These are phyloP conservation scores for Liopterus haemorrhoidalis DNA, from an alignment of 2,888 invertebrate species.

Conservation along the genomic window DNA sequence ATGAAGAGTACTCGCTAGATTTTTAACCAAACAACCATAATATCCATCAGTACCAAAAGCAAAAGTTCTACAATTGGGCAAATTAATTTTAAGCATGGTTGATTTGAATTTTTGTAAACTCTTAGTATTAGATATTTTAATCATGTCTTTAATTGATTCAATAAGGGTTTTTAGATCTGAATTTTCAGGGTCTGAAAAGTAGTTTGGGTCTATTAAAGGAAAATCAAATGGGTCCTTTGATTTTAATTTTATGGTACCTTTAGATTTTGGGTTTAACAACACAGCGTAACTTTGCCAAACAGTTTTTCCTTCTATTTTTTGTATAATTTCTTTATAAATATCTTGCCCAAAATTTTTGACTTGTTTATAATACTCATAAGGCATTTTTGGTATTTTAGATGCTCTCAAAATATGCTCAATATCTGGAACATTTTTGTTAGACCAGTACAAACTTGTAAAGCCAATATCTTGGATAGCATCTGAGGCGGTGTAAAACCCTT, in stretches of 20 bases:
- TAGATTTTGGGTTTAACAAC: no score
- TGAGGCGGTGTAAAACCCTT: neutral
- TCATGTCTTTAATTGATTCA: neutral
- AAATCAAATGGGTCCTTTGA: conserved; percentile 63
- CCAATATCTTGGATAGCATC: neutral
- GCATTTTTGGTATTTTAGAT: neutral
- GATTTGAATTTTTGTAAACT: no score
- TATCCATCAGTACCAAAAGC: conserved; percentile 43
- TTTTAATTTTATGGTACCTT: no score
- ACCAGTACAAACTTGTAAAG: neutral
- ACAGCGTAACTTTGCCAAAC: no score
- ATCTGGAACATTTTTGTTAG: neutral
- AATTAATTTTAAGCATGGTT: neutral
- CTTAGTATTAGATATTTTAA: no score
- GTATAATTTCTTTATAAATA: no score
- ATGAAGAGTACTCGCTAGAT: conserved; percentile 53
- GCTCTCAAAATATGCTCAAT: neutral
- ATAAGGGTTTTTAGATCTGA: conserved; percentile 55
- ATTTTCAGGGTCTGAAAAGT: conserved; percentile 58
- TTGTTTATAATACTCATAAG: no score
- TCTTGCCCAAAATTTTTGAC: no score
- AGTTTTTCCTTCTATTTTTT: no score
- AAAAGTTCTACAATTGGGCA: conserved; percentile 19
- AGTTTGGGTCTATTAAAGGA: conserved; percentile 71
- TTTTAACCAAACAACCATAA: conserved; percentile 54